Base-by-base conservation (phyloP, 2,888 invertebrate species). In the Cabera pusaria region DNA sequence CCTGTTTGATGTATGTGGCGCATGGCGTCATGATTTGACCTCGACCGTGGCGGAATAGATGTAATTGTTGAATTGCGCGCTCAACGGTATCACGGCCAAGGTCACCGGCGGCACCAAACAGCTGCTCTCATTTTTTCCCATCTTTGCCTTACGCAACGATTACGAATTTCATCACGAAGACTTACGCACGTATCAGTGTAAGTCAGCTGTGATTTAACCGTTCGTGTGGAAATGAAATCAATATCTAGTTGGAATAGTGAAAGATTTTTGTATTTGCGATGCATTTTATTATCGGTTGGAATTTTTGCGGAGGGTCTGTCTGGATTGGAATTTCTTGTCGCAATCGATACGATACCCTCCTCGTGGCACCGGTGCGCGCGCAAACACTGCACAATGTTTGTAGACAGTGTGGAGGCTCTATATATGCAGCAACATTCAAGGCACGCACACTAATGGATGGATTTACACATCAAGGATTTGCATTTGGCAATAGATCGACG, bases 61-160 rank as follows among this genome's bases (percentile, higher is more conserved):
- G 73, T 75, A 81, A 82, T 81, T 77, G 80, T 80, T 72, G 72
- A 80, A 78, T 84, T 79, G 70, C 70, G 73, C 71, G 72, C 64
- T 67, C 64, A 69, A 59, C 71, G 62, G 69, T 71, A 75, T 80
- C 82, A 84, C 78, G 83, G 86, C 74, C 86, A 87, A 85, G 86
- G 85, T 74, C 77, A 59, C 46, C 52, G 38, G 28, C 37, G 35
- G 37, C 58, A 52, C 35, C 34, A 24, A 72, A 72, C 78, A 74
- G 72, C 74, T 77, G 76, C 52, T 64, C 29, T 35, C 7, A 25
- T 20, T 17, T 29, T 26, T 31, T 12, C 17, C 45, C 51, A 55
- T 55, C 46, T 43, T 51, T 56, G 50, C 40, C 38, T 62, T 59
- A 48, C 52, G 54, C 48, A 61, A 59, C 33, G 35, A 32, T 11